Evolutionary conservation across 2,888 invertebrate genomes (phyloP).

Genomic region (Cheilosia variabilis): DNA sequence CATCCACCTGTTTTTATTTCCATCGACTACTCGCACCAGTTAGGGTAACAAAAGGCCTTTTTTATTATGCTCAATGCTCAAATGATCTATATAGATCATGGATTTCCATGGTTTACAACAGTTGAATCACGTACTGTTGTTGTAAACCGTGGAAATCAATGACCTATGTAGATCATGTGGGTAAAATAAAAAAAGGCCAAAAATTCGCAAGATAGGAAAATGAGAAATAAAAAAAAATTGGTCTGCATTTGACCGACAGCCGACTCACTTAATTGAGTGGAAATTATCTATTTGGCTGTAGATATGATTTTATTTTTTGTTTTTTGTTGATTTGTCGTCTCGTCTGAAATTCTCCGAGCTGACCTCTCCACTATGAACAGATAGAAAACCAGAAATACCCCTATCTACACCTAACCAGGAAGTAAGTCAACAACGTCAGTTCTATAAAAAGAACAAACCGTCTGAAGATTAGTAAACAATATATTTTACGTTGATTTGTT

Average conservation of each 20-base stretch:
- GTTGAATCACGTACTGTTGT: too few relatives aligned
- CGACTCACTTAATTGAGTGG: constrained; percentile 28
- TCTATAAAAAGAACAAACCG: constrained; percentile 49
- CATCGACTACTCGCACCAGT: too few relatives aligned
- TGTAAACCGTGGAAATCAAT: too few relatives aligned
- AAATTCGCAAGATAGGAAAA: too few relatives aligned
- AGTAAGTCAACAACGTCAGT: constrained; percentile 55
- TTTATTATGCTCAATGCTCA: too few relatives aligned
- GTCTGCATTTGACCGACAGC: constrained; percentile 15
- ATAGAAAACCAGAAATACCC: constrained; percentile 40
- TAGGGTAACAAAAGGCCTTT: too few relatives aligned
- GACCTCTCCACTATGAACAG: constrained; percentile 25
- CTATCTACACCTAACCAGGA: constrained; percentile 47
- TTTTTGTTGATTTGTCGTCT: constrained; percentile 8
- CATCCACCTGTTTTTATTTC: constrained; percentile 23
- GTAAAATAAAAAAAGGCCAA: too few relatives aligned
- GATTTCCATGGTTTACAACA: too few relatives aligned
- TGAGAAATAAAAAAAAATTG: not conserved
- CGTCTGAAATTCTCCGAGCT: constrained; percentile 8
- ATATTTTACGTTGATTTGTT: constrained; percentile 42
- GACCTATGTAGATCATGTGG: too few relatives aligned
- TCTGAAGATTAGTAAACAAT: constrained; percentile 60
- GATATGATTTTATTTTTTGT: not conserved
- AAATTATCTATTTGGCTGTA: not conserved
- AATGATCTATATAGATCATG: too few relatives aligned